Percentiles rank a stretch among this genome's conserved stretches.
These are phyloP conservation scores for Syngnathus scovelli DNA, from an alignment of 2,113 vertebrate genomes.

Conservation along the genomic window DNA sequence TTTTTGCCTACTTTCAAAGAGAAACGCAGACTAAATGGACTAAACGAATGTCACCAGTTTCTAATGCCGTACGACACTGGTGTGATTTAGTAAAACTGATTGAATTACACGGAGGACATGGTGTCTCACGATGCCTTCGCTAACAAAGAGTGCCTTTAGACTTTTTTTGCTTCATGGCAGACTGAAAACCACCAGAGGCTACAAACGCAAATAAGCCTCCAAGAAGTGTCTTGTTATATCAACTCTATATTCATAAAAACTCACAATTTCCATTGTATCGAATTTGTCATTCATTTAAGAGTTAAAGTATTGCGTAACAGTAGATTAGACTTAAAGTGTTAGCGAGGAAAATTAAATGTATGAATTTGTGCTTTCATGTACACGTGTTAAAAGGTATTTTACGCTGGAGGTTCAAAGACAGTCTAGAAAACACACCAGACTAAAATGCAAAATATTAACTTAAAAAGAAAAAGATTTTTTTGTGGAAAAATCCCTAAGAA, in stretches of 20 bases:
- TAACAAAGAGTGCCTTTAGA: conserved; percentile 67
- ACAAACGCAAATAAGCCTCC: conserved; percentile 21
- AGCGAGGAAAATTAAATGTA: neutral
- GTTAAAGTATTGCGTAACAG: neutral
- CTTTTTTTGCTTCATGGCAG: conserved; percentile 19
- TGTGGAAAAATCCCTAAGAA: neutral
- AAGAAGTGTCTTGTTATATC: neutral
- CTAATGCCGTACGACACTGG: conserved; percentile 67
- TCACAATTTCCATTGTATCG: conserved; percentile 1
- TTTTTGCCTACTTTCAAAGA: neutral
- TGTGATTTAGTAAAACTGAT: conserved; percentile 71
- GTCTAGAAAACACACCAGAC: conserved; percentile 6
- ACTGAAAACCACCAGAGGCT: conserved; percentile 23
- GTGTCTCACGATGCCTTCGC: conserved; percentile 49
- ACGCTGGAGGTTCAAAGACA: neutral
- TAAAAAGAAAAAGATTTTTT: neutral
- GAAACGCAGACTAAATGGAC: conserved; percentile 48
- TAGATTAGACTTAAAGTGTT: neutral
- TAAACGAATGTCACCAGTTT: conserved; percentile 75
- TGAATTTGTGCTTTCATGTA: too few species aligned
- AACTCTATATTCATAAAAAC: neutral
- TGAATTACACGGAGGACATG: conserved; percentile 65
- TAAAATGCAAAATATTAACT: conserved; percentile 16
- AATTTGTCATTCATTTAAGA: neutral
- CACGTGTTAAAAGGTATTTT: neutral